phyloP scores from a whole-genome alignment of 2,113 vertebrate species.

The Poeciliopsis occidentalis region DNA sequence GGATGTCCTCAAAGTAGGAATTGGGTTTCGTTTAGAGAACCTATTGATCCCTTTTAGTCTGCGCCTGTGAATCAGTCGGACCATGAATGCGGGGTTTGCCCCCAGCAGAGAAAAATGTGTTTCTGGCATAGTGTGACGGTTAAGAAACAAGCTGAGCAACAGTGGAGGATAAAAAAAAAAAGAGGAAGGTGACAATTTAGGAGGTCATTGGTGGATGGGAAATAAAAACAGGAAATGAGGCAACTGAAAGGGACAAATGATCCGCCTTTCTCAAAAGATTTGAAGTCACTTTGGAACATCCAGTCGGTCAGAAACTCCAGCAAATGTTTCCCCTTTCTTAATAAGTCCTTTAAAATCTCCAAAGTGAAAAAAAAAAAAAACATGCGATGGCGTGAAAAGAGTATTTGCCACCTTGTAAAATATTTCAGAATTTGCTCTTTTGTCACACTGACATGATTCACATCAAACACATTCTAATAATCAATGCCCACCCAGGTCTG shows the following conservation, averaged over 20 bases:
- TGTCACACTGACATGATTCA: neutral
- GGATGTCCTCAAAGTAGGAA: constrained; percentile 43
- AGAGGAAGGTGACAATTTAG: constrained; percentile 29
- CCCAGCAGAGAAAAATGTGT: constrained; percentile 18
- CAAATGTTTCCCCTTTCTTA: neutral
- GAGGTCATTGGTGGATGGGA: constrained; percentile 17
- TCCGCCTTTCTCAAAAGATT: constrained; percentile 1
- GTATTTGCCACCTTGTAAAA: neutral
- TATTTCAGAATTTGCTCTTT: neutral
- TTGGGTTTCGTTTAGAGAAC: constrained; percentile 62
- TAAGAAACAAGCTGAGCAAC: constrained; percentile 15
- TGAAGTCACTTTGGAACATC: constrained; percentile 8
- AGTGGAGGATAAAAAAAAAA: neutral
- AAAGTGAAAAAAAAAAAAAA: neutral
- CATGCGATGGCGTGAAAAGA: too few relatives aligned
- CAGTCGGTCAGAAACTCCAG: neutral
- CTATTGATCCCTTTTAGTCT: constrained; percentile 59
- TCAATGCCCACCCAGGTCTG: neutral
- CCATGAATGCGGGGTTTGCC: constrained; percentile 3
- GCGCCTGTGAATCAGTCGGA: constrained; percentile 6
- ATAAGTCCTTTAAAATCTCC: neutral
- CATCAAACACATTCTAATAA: neutral
- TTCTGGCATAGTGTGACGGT: constrained; percentile 14
- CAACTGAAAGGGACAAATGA: constrained; percentile 1
- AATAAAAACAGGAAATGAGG: constrained; percentile 18